These are phyloP conservation scores for Ammospiza nelsoni DNA, from an alignment of 2,113 vertebrate species.

Conservation along the genomic window DNA sequence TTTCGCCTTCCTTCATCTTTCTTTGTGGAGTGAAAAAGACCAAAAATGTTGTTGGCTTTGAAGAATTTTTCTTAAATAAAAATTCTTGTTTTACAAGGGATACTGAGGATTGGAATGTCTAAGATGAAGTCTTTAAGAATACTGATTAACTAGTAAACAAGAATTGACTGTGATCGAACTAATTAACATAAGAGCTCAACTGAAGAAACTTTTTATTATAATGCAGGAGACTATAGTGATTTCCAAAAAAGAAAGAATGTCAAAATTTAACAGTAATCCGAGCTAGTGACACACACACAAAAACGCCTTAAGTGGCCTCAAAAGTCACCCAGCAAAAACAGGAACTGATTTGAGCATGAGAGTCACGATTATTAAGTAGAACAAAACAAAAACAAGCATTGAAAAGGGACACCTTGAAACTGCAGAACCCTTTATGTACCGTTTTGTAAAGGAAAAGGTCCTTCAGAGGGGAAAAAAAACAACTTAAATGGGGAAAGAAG, in stretches of 20 bases:
- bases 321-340: neutral
- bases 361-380: neutral
- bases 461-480: neutral
- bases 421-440: neutral
- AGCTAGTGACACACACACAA: neutral
- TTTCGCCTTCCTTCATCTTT: neutral
- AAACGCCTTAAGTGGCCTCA: neutral
- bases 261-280: neutral
- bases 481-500: rapidly evolving
- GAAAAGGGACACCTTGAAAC: rapidly evolving
- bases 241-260: neutral
- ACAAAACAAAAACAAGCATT: neutral
- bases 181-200: rapidly evolving
- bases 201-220: rapidly evolving
- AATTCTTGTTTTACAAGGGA: neutral
- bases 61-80: neutral
- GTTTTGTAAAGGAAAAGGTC: neutral
- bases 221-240: rapidly evolving
- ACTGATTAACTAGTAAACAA: neutral
- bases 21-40: neutral
- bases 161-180: neutral
- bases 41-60: neutral
- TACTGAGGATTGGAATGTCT: neutral
- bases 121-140: neutral
- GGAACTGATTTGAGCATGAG: neutral